These are phyloP conservation scores for Pantherophis guttatus DNA, from an alignment of 2,113 vertebrate genomes.

Conservation along the genomic window DNA sequence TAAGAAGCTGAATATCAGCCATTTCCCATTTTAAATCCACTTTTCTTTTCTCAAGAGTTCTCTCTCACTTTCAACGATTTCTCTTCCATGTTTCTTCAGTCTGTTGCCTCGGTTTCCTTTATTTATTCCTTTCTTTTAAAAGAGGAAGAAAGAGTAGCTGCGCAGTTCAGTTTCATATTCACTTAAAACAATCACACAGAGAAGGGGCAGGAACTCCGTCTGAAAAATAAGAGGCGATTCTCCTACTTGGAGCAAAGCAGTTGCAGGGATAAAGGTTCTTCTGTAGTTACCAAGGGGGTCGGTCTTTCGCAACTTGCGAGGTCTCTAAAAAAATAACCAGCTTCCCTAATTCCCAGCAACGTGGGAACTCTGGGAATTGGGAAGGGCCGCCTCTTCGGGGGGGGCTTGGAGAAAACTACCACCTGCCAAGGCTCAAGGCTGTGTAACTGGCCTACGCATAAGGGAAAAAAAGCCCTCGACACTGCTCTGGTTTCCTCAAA, in stretches of 20 bases:
- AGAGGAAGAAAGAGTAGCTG: background rate
- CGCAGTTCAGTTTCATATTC: background rate
- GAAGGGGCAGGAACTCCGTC: background rate
- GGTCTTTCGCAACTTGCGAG: background rate
- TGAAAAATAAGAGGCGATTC: background rate
- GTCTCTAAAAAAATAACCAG: background rate
- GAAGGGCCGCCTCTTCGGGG: background rate
- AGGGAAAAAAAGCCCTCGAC: background rate
- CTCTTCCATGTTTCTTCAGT: background rate
- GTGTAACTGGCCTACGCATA: background rate
- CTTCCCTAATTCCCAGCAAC: background rate
- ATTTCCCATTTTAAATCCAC: background rate
- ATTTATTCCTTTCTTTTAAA: background rate
- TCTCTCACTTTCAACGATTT: background rate
- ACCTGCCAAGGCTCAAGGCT: background rate
- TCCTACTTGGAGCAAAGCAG: background rate
- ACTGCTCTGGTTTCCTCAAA: background rate
- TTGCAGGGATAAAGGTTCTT: background rate
- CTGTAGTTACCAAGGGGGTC: background rate
- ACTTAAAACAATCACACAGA: too few relatives aligned
- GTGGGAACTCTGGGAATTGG: background rate
- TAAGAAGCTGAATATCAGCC: too few relatives aligned
- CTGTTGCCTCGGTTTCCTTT: background rate
- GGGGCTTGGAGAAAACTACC: background rate
- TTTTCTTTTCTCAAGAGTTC: background rate